These are phyloP conservation scores for Falco rusticolus DNA, from an alignment of 2,797 vertebrate genomes.

Conservation along the genomic window DNA sequence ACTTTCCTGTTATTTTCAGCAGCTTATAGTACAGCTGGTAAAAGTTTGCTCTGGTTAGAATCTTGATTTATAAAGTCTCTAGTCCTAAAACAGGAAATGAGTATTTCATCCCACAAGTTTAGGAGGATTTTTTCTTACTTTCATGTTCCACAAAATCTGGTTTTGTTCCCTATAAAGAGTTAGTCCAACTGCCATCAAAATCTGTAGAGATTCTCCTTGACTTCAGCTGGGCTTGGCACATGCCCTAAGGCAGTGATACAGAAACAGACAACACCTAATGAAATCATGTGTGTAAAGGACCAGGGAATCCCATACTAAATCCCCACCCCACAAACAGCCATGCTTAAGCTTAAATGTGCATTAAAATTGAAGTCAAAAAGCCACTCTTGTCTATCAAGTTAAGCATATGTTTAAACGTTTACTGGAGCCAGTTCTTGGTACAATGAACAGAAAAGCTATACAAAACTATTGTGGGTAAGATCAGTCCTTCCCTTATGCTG, in stretches of 20 bases:
- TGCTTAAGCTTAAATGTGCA: slow-evolving; percentile 35
- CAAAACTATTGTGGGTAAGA: background rate
- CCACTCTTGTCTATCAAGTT: slow-evolving; percentile 13
- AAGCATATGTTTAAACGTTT: slow-evolving; percentile 44
- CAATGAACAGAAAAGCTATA: background rate
- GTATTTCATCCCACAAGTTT: slow-evolving; percentile 61
- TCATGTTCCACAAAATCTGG: slow-evolving; percentile 48
- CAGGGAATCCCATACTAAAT: slow-evolving; percentile 43
- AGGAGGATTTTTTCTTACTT: slow-evolving; percentile 43
- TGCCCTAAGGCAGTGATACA: slow-evolving; percentile 14
- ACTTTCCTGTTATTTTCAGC: slow-evolving; percentile 26
- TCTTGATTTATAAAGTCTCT: slow-evolving; percentile 65
- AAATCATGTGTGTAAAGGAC: slow-evolving; percentile 48
- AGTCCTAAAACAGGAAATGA: slow-evolving; percentile 65
- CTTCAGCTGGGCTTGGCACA: slow-evolving; percentile 13
- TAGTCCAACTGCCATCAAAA: slow-evolving; percentile 22
- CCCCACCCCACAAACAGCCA: slow-evolving; percentile 21
- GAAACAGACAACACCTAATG: slow-evolving; percentile 55
- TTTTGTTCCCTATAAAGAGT: slow-evolving; percentile 51
- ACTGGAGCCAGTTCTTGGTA: background rate
- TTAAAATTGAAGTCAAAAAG: slow-evolving; percentile 47
- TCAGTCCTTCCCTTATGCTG: background rate
- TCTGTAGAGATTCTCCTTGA: slow-evolving; percentile 33
- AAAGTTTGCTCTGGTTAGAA: slow-evolving; percentile 59
- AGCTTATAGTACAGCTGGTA: slow-evolving; percentile 55